Evolutionary conservation across 1,140 invertebrate species (phyloP), one percentile per base, ranked within the genome.

Genomic region (Lucilia cuprina): DNA sequence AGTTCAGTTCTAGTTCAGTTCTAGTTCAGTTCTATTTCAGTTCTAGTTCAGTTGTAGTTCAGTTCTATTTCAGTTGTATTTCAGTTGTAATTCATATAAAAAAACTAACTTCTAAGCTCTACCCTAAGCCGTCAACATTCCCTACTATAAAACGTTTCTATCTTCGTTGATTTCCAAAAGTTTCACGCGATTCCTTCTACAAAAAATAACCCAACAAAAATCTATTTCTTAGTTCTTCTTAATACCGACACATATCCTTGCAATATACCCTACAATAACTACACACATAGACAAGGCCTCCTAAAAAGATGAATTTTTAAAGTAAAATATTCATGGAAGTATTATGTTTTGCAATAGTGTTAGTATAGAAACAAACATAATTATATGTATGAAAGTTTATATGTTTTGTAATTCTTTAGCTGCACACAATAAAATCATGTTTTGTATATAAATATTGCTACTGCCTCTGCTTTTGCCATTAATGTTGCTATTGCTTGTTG

Each of bases 401-500:
- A 21, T 7, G 5, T 21, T 21, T 70, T 70, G 65, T 21, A 70
- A 70, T 8, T 70, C 3, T 30, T 70, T 70, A 70, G 21, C 65
- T 65, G 60, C 65, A 17, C 55, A 21, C 65, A 19, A 70, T 70
- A 70, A 21, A 70, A 21, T 70, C 21, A 70, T 70, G n/a, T 70
- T 10, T 70, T 70, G 65, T 70, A 70, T 10, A 21, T 55, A 55
- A 55, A 55, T 55, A 55, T 70, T 70, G 65, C 65, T 74, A 5
- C 19, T 74, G 70, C 41, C 5, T 74, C n/a, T 74, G 50, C 25
- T 30, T 2, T 55, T 60, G 65, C 35, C 82, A 30, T 82, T 84
- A 49, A 82, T 84, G 78, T 84, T 82, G 82, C 25, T 82, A 4
- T 74, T 77, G 25, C 47, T 74, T 84, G 19, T 83, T 30, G 82